These are phyloP conservation scores for Ceratitis capitata DNA, from an alignment of 1,140 invertebrate genomes.

Conservation along the genomic window DNA sequence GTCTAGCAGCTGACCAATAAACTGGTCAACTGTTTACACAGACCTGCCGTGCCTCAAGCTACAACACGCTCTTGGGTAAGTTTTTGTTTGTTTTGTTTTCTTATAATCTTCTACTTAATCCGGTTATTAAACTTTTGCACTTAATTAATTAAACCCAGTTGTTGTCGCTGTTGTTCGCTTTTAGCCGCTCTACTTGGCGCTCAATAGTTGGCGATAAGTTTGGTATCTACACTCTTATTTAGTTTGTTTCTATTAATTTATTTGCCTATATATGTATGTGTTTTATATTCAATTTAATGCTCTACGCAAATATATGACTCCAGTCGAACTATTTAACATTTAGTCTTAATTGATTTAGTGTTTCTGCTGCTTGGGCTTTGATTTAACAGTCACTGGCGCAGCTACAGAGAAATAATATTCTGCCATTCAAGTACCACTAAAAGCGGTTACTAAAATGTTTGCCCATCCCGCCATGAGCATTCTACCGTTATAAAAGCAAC, in stretches of 20 bases:
- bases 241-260: not conserved
- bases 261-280: not conserved
- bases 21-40: not conserved
- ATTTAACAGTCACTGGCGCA: not conserved
- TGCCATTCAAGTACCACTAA: not conserved
- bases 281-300: too few relatives aligned
- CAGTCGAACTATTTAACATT: not conserved
- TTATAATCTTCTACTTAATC: not conserved
- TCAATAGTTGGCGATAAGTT: too few relatives aligned
- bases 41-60: not conserved
- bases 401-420: not conserved
- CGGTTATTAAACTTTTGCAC: constrained; percentile 31
- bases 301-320: too few relatives aligned
- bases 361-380: not conserved
- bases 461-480: not conserved
- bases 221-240: too few relatives aligned
- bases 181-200: too few relatives aligned
- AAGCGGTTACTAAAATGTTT: not conserved
- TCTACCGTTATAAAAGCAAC: constrained; percentile 6
- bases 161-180: too few relatives aligned
- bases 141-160: not conserved
- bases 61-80: not conserved
- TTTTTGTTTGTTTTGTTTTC: not conserved
- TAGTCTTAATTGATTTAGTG: not conserved
- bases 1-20: not conserved